A percentile compares a stretch with the other conserved stretches of the same genome.
phyloP scores from a whole-genome alignment of 2,113 vertebrate species.

The Dipodomys spectabilis region DNA sequence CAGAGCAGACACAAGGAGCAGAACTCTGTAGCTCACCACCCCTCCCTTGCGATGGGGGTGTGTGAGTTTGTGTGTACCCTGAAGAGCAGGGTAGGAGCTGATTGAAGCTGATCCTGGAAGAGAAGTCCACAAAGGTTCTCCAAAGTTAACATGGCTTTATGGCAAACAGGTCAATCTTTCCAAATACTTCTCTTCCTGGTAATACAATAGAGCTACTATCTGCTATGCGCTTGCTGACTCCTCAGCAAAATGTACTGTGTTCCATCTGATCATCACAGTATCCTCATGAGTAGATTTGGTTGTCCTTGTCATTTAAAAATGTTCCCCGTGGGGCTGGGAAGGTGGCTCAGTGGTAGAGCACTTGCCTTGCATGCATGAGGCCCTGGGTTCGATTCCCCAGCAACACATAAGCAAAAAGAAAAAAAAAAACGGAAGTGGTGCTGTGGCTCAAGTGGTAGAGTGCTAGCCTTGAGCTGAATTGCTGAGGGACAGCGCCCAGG shows the following conservation, averaged over 20 bases:
- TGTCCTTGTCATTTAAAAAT: neutral
- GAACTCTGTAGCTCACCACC: neutral
- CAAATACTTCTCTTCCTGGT: neutral
- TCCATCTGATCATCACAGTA: neutral
- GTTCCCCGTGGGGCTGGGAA: too few relatives aligned
- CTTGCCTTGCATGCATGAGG: too few relatives aligned
- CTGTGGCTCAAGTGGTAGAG: too few relatives aligned
- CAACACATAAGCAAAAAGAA: too few relatives aligned
- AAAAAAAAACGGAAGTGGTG: too few relatives aligned
- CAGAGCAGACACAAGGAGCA: neutral
- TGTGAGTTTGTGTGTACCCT: neutral
- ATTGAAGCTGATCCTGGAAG: neutral
- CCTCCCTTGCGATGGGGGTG: too few relatives aligned
- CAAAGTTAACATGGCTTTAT: neutral
- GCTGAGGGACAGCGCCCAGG: too few relatives aligned
- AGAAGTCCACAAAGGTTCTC: neutral
- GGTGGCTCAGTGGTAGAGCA: too few relatives aligned
- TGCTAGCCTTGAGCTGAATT: too few relatives aligned
- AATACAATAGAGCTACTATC: fast-evolving
- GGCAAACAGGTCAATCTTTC: neutral
- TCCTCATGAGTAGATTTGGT: neutral
- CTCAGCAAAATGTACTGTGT: neutral
- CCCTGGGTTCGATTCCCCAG: too few relatives aligned
- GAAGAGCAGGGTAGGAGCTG: neutral
- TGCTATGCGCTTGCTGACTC: neutral